Conservation (phyloP, 1,140 invertebrate species). For the Delia radicum region DNA sequence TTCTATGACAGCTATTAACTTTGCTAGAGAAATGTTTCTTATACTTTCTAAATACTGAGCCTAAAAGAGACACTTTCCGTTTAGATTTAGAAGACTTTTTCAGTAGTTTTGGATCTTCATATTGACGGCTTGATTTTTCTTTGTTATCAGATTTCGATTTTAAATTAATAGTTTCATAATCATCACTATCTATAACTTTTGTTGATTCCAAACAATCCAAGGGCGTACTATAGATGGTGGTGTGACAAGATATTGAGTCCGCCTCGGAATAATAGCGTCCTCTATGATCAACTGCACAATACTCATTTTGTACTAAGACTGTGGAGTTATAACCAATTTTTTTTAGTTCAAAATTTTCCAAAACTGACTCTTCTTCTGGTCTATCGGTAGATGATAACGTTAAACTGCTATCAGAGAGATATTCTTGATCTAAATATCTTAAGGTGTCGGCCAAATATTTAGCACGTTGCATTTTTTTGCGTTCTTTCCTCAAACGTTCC, state of each 20-base stretch:
- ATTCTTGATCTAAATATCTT: not conserved
- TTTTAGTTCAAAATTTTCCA: not conserved
- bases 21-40: not conserved
- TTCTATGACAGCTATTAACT: not conserved
- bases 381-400: not conserved
- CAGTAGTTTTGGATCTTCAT: not conserved
- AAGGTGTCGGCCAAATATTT: not conserved
- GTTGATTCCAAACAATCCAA: not conserved
- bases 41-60: not conserved
- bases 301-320: not conserved
- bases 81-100: not conserved
- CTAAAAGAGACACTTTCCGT: not conserved
- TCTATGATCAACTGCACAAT: not conserved
- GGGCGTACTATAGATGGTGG: not conserved
- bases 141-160: not conserved
- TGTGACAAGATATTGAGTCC: not conserved
- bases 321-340: not conserved
- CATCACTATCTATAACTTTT: not conserved
- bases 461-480: not conserved
- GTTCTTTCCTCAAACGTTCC: not conserved
- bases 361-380: not conserved
- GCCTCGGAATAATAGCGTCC: not conserved
- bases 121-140: not conserved
- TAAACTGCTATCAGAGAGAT: not conserved
- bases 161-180: not conserved